These are phyloP conservation scores for Caenorhabditis zanzibari DNA, from an alignment of 2,888 invertebrate genomes.

Conservation along the genomic window DNA sequence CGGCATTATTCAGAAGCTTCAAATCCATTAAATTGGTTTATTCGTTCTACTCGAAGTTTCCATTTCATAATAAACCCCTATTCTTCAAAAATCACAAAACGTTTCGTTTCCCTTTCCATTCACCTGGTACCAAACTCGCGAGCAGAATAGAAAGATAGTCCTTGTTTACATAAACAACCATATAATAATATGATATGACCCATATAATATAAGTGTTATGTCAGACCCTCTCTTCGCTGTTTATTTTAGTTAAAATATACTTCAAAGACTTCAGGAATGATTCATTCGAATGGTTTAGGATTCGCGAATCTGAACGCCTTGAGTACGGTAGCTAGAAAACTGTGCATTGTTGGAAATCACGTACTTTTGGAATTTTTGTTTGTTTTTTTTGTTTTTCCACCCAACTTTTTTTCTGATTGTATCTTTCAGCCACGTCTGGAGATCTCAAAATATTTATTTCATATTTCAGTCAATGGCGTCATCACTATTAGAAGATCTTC, in stretches of 20 bases:
- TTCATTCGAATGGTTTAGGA: background rate
- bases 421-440: background rate
- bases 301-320: background rate
- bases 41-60: no score
- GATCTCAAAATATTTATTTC: background rate
- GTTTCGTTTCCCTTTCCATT: background rate
- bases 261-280: background rate
- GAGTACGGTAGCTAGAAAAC: background rate
- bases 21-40: no score
- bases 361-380: background rate
- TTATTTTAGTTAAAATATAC: background rate
- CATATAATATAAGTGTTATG: slow-evolving; percentile 16
- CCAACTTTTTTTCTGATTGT: background rate
- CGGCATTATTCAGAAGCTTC: no score
- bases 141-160: background rate
- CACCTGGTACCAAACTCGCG: background rate
- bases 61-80: no score
- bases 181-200: slow-evolving; percentile 23
- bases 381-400: no score
- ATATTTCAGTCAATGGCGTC: slow-evolving; percentile 32
- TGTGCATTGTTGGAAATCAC: slow-evolving; percentile 8
- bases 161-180: slow-evolving; percentile 27
- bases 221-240: background rate
- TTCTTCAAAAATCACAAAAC: no score
- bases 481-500: slow-evolving; percentile 3